Conservation (phyloP, 2,113 vertebrate species). For the Edolisoma coerulescens region DNA sequence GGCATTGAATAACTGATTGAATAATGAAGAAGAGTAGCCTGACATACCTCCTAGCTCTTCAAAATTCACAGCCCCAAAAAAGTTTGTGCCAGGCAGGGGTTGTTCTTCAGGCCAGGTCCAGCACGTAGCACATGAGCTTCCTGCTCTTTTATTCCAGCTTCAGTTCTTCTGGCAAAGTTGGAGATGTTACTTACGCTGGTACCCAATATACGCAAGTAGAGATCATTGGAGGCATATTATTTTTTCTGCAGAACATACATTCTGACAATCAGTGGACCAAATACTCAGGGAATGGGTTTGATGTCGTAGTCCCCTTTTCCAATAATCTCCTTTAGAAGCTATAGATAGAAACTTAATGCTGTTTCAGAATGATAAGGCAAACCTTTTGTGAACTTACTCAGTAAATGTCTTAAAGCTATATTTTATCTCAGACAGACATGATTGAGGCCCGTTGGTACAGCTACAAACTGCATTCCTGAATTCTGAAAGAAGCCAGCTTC, state of each 20-base stretch:
- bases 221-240: neutral
- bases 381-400: neutral
- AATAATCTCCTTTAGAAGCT: neutral
- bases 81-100: rapidly evolving
- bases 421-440: neutral
- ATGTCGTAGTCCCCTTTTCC: neutral
- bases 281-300: neutral
- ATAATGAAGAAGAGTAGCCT: neutral
- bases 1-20: neutral
- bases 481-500: neutral
- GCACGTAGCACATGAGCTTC: neutral
- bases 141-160: neutral
- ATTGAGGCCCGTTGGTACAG: rapidly evolving
- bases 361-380: neutral
- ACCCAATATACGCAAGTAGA: rapidly evolving
- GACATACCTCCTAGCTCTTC: neutral
- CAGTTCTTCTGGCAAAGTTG: neutral
- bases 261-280: neutral
- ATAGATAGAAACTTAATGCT: neutral
- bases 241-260: neutral
- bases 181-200: neutral
- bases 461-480: neutral
- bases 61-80: neutral
- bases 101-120: neutral
- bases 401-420: neutral